These are phyloP conservation scores for Dendropsophus ebraccatus DNA, from an alignment of 2,113 vertebrate species.

Conservation along the genomic window DNA sequence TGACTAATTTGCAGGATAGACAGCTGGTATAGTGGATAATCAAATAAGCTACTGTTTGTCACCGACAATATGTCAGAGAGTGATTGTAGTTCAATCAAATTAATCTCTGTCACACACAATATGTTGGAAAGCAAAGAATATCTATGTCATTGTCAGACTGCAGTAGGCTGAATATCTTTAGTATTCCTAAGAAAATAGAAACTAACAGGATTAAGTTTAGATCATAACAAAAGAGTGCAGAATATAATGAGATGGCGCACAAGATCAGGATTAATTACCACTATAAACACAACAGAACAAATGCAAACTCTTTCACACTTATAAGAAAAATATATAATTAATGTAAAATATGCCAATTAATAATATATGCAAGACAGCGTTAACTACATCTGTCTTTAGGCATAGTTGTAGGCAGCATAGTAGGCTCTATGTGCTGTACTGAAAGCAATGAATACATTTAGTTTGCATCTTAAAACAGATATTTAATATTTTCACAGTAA, in stretches of 20 bases:
- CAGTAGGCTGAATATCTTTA: not conserved
- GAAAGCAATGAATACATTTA: not conserved
- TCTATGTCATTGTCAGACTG: slow-evolving; percentile 43
- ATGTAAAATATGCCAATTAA: not conserved
- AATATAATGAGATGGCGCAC: not conserved
- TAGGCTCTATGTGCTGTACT: not conserved
- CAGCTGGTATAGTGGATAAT: slow-evolving; percentile 26
- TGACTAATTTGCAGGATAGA: slow-evolving; percentile 41
- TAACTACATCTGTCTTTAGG: not conserved
- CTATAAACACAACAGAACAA: not conserved
- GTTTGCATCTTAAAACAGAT: not conserved
- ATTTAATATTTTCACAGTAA: not conserved
- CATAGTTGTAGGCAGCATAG: not conserved
- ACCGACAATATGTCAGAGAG: slow-evolving; percentile 38
- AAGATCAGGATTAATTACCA: not conserved
- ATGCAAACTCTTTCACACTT: not conserved
- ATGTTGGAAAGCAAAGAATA: slow-evolving; percentile 49
- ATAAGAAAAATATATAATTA: not conserved
- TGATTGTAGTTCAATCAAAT: slow-evolving; percentile 54
- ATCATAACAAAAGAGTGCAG: not conserved
- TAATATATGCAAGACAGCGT: not conserved
- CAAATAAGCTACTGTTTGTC: slow-evolving; percentile 45
- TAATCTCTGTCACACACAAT: slow-evolving; percentile 54
- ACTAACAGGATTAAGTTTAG: not conserved
- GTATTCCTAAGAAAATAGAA: not conserved